Percentiles rank a stretch among this genome's conserved stretches.
phyloP scores from a whole-genome alignment of 2,888 invertebrate genomes.

The Glyphotaelius pellucidus region DNA sequence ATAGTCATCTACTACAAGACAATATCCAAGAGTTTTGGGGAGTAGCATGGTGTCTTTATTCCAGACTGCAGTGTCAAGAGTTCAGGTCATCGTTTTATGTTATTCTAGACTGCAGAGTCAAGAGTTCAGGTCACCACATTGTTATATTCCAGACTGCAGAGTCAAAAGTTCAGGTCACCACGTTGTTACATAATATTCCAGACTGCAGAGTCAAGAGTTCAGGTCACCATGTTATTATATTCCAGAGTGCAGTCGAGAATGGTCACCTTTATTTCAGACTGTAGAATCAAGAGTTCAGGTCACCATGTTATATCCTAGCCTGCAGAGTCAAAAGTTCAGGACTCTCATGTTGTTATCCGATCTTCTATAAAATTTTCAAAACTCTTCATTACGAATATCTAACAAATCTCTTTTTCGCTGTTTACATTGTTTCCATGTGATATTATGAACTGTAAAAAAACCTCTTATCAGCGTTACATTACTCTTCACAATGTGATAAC shows the following conservation, averaged over 20 bases:
- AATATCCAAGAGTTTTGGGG: not conserved
- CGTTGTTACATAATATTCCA: no score
- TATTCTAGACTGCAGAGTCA: no score
- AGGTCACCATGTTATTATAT: no score
- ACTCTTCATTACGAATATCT: not conserved
- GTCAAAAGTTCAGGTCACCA: not conserved
- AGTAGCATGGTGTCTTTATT: not conserved
- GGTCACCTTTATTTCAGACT: no score
- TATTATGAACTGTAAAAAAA: not conserved
- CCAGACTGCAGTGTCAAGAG: not conserved
- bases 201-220: not conserved
- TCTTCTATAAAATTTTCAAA: not conserved
- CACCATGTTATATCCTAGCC: no score
- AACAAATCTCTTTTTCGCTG: not conserved
- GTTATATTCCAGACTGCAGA: not conserved
- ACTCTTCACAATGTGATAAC: not conserved
- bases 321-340: no score
- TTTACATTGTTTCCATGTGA: not conserved
- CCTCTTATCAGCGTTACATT: not conserved
- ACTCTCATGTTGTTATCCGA: no score
- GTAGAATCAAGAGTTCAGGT: not conserved
- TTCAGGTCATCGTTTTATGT: not conserved
- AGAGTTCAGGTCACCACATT: no score
- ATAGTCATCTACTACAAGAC: not conserved
- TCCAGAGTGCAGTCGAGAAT: no score